Evolutionary conservation across 30 jellyfish, hydroid and myxozoan species (phyloP).

Genomic region (Pseudorhiza aurosa): DNA sequence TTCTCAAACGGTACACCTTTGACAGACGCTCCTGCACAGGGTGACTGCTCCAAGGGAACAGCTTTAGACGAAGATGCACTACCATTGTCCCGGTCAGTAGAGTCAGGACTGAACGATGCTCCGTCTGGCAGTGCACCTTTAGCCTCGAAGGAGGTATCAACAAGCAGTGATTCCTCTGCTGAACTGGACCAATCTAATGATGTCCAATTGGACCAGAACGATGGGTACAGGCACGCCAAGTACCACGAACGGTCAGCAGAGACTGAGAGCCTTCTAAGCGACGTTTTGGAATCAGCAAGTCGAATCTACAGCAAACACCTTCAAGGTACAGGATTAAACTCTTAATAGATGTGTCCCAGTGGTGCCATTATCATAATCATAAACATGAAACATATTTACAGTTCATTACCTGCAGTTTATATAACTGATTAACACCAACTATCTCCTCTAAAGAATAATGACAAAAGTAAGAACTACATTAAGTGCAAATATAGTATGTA

Average conservation of each 20-base stretch:
- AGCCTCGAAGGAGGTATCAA: constrained; percentile 29
- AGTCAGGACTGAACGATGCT: too few relatives aligned
- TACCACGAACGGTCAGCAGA: constrained; percentile 16
- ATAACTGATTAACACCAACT: too few relatives aligned
- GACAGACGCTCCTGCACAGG: neutral
- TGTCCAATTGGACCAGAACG: neutral
- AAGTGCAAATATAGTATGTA: too few relatives aligned
- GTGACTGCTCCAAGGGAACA: neutral
- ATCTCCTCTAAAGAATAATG: too few relatives aligned
- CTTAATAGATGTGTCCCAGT: too few relatives aligned
- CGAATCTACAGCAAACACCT: constrained; percentile 40
- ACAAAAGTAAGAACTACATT: too few relatives aligned
- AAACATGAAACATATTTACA: too few relatives aligned
- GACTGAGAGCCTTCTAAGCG: constrained; percentile 54
- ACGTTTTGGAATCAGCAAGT: constrained; percentile 59
- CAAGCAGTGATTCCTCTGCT: constrained; percentile 59
- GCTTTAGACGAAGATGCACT: neutral
- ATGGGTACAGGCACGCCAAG: neutral
- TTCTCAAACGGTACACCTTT: neutral
- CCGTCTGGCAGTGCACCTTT: constrained; percentile 17
- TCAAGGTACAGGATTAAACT: constrained; percentile 26
- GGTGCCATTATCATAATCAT: too few relatives aligned
- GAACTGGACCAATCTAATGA: constrained; percentile 22
- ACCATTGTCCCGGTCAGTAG: neutral
- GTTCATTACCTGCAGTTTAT: too few relatives aligned